Conservation (phyloP, 2,113 vertebrate species). For the Bolborhynchus lineola region DNA sequence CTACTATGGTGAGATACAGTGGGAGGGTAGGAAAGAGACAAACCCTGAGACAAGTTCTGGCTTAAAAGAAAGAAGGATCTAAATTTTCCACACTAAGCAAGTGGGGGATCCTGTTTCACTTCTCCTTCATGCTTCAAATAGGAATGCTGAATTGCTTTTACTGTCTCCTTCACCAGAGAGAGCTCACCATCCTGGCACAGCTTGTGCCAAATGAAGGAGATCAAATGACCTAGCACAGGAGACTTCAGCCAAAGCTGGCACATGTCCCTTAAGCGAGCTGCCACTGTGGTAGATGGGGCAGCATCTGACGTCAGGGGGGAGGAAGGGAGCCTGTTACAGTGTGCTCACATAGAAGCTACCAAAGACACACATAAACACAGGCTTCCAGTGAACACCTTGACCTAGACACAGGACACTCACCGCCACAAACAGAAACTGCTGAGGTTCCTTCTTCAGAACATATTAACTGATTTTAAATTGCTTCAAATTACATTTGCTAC, state of each 20-base stretch:
- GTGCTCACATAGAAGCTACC: not conserved
- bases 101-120: not conserved
- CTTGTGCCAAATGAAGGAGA: not conserved
- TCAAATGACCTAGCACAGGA: not conserved
- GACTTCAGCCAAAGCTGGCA: not conserved
- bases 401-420: not conserved
- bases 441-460: not conserved
- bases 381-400: not conserved
- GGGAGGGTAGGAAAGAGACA: not conserved
- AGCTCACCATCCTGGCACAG: not conserved
- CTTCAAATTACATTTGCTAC: not conserved
- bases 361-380: accelerated
- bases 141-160: not conserved
- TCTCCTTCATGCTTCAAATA: not conserved
- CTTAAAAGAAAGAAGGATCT: not conserved
- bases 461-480: not conserved
- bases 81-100: not conserved
- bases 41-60: not conserved
- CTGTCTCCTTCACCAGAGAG: not conserved
- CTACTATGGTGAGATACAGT: not conserved
- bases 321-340: not conserved
- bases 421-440: not conserved
- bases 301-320: not conserved
- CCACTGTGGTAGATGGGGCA: not conserved
- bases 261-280: not conserved